Evolutionary conservation across 2,888 invertebrate genomes (phyloP).

Genomic region (Machimus rusticus): DNA sequence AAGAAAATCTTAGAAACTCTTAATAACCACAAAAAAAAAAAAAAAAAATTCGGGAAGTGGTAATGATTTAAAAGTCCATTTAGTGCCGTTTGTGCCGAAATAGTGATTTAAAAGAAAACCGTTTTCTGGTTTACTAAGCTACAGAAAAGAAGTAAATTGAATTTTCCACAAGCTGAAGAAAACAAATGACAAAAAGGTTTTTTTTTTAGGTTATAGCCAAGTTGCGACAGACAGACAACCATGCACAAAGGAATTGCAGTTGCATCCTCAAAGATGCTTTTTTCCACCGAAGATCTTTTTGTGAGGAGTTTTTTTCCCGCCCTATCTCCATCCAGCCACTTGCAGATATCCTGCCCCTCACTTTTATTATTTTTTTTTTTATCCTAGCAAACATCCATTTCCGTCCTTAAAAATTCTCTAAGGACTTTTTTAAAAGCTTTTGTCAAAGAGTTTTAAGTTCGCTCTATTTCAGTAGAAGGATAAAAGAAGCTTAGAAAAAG

Average conservation of each 20-base stretch:
- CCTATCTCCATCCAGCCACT: not conserved
- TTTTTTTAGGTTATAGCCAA: not conserved
- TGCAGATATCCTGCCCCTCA: not conserved
- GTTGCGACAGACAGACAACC: not conserved
- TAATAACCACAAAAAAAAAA: not conserved
- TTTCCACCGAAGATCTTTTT: not conserved
- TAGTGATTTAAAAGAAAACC: not conserved
- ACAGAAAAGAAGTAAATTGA: not conserved
- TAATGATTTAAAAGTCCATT: not conserved
- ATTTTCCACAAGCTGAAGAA: not conserved
- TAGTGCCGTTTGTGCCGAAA: not conserved
- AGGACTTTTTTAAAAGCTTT: slow-evolving; percentile 19
- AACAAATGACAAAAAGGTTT: not conserved
- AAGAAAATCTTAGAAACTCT: not conserved
- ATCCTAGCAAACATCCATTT: not conserved
- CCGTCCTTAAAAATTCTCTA: slow-evolving; percentile 19
- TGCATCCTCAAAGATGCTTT: not conserved
- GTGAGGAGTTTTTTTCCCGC: not conserved
- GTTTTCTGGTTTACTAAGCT: not conserved
- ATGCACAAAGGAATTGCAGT: not conserved
- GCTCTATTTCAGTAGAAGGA: not conserved
- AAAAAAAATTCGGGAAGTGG: not conserved
- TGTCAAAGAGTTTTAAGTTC: slow-evolving; percentile 10
- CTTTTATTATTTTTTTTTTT: not conserved
- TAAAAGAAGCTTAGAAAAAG: slow-evolving; percentile 17